These are phyloP conservation scores for Steatornis caripensis DNA, from an alignment of 2,113 vertebrate genomes.

Conservation along the genomic window DNA sequence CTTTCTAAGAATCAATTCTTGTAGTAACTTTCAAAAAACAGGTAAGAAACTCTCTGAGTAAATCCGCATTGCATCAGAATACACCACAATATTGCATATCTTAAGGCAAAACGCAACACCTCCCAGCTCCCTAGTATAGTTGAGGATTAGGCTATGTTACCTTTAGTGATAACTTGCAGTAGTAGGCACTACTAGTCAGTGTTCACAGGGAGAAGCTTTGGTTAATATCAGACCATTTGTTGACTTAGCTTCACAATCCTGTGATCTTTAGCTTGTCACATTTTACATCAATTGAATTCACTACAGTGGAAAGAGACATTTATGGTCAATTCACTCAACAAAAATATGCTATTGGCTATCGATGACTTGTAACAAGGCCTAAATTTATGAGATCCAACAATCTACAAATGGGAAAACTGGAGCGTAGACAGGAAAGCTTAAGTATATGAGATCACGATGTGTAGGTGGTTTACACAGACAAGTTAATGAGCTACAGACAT, in stretches of 20 bases:
- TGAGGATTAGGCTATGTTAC: not conserved
- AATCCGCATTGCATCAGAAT: not conserved
- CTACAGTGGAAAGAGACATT: not conserved
- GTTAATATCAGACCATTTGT: not conserved
- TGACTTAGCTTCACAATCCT: slow-evolving; percentile 28
- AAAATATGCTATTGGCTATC: not conserved
- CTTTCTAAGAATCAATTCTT: not conserved
- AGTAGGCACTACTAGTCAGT: slow-evolving; percentile 64
- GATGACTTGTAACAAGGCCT: not conserved
- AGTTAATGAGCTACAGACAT: not conserved
- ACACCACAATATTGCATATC: not conserved
- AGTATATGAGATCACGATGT: not conserved
- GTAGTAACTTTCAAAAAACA: not conserved
- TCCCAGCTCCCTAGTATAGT: not conserved
- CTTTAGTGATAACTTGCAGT: slow-evolving; percentile 58
- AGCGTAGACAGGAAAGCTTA: not conserved
- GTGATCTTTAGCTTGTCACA: slow-evolving; percentile 43
- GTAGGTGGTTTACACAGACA: not conserved
- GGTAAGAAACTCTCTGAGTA: not conserved
- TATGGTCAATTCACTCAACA: not conserved
- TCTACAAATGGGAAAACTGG: not conserved
- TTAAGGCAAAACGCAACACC: not conserved
- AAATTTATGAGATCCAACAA: not conserved
- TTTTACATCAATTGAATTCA: slow-evolving; percentile 36
- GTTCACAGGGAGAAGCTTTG: slow-evolving; percentile 25